phyloP scores from a whole-genome alignment of 2,113 vertebrate species.

The Lagopus leucura region DNA sequence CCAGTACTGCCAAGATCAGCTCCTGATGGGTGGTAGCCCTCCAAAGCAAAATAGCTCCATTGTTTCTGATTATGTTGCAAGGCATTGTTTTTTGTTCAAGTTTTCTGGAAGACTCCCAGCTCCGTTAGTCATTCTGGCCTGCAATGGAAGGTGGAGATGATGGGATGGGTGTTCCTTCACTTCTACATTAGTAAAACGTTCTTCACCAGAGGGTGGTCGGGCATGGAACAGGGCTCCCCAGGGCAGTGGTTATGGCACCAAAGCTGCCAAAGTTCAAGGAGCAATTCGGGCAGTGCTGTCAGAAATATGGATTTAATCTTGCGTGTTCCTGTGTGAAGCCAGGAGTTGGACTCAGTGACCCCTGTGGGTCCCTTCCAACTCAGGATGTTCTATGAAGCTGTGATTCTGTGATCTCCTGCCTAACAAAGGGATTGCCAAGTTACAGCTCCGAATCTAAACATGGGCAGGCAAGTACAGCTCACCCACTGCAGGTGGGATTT shows the following conservation, averaged over 20 bases:
- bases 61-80: not conserved
- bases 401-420: not conserved
- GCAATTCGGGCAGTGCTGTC: not conserved
- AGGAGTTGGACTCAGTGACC: not conserved
- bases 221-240: not conserved
- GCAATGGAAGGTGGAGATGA: not conserved
- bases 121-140: accelerated
- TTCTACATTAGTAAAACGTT: not conserved
- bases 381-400: not conserved
- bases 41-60: not conserved
- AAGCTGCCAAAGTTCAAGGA: not conserved
- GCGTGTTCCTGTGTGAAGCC: not conserved
- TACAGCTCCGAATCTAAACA: not conserved
- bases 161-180: not conserved
- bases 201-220: not conserved
- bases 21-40: not conserved
- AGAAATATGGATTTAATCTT: not conserved
- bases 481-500: not conserved
- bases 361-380: not conserved
- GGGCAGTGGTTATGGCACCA: not conserved
- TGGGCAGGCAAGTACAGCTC: not conserved
- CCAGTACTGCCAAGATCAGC: not conserved
- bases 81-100: not conserved
- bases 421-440: not conserved
- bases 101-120: not conserved